phyloP scores from a whole-genome alignment of 2,113 vertebrate species.

The Eidolon helvum region DNA sequence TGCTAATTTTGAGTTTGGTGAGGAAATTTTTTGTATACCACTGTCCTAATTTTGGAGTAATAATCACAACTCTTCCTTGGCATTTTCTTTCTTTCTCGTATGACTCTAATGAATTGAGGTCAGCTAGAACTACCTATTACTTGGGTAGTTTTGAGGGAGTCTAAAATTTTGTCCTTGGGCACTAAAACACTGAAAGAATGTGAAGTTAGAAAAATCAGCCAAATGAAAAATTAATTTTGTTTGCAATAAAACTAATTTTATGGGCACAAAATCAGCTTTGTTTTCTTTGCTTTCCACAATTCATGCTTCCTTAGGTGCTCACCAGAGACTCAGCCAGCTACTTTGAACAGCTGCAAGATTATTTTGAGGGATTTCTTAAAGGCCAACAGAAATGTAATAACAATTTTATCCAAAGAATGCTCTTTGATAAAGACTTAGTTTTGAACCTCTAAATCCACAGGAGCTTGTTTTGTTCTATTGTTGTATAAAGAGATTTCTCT shows the following conservation, averaged over 20 bases:
- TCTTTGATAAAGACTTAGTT: conserved; percentile 51
- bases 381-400: neutral
- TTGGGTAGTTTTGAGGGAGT: neutral
- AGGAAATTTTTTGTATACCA: neutral
- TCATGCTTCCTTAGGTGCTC: neutral
- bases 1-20: neutral
- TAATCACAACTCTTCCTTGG: neutral
- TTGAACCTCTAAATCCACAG: neutral
- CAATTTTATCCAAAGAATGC: conserved; percentile 36
- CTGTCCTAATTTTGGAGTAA: neutral
- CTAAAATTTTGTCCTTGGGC: neutral
- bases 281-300: neutral
- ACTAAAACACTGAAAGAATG: neutral
- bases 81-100: neutral
- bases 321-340: neutral
- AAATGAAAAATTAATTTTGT: neutral
- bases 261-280: neutral
- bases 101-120: neutral
- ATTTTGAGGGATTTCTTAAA: conserved; percentile 34
- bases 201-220: neutral
- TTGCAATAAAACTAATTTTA: neutral
- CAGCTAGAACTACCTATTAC: neutral
- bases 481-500: conserved; percentile 4
- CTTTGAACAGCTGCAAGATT: conserved; percentile 17
- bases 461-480: conserved; percentile 5